These are phyloP conservation scores for Lasiommata megera DNA, from an alignment of 2,888 invertebrate genomes.

Conservation along the genomic window DNA sequence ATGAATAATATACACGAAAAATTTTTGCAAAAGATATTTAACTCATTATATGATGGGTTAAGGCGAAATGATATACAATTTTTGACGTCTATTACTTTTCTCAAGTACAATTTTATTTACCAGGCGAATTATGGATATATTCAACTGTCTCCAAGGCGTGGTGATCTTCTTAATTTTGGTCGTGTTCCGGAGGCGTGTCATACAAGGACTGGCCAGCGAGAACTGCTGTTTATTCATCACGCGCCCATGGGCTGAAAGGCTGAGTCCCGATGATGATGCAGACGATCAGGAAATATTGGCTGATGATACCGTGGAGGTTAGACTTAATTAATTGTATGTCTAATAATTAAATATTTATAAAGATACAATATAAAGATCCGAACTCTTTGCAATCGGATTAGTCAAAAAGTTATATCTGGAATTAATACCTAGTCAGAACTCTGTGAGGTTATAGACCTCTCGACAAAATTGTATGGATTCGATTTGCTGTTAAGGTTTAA, in stretches of 20 bases:
- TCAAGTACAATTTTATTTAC: slow-evolving; percentile 35
- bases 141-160: slow-evolving; percentile 84
- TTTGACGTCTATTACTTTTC: too few species aligned
- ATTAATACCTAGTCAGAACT: too few species aligned
- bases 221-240: slow-evolving; percentile 55
- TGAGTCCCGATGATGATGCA: slow-evolving; percentile 66
- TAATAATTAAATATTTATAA: neutral
- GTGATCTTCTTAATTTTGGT: slow-evolving; percentile 83
- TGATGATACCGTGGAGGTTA: slow-evolving; percentile 71
- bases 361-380: neutral
- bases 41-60: too few species aligned
- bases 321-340: slow-evolving; percentile 50
- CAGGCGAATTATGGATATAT: slow-evolving; percentile 83
- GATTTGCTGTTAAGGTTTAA: too few species aligned
- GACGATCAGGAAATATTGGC: slow-evolving; percentile 63
- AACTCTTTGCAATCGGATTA: too few species aligned
- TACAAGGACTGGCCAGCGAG: slow-evolving; percentile 72
- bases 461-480: too few species aligned
- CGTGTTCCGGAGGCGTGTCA: slow-evolving; percentile 77
- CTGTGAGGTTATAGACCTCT: too few species aligned
- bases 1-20: too few species aligned
- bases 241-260: slow-evolving; percentile 55
- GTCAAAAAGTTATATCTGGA: too few species aligned
- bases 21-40: too few species aligned
- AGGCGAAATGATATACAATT: too few species aligned